A percentile compares a stretch with the other conserved stretches of the same genome.
Evolutionary conservation across 2,888 invertebrate species (phyloP).

Genomic region (Cylindroiulus punctatus): DNA sequence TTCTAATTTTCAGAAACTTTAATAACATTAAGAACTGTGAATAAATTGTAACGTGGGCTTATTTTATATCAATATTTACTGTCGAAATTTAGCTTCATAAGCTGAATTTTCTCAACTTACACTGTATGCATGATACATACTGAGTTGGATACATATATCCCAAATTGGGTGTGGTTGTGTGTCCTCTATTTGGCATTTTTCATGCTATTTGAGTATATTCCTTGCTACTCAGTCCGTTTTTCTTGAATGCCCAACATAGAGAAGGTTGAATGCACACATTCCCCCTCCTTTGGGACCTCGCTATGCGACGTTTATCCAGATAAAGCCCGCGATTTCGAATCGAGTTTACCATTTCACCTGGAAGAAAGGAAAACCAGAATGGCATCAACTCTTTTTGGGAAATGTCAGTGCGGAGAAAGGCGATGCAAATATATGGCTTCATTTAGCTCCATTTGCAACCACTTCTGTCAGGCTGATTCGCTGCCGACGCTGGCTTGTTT

Average conservation of each 20-base stretch:
- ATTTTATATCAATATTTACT: too few relatives aligned
- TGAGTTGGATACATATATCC: too few relatives aligned
- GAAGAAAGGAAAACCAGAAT: slow-evolving; percentile 10
- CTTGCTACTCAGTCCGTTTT: not conserved
- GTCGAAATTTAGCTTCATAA: too few relatives aligned
- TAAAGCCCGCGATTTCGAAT: not conserved
- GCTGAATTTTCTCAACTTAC: too few relatives aligned
- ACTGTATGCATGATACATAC: too few relatives aligned
- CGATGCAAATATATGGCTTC: slow-evolving; percentile 4
- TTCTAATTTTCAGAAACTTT: too few relatives aligned
- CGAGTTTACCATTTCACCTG: slow-evolving; percentile 10
- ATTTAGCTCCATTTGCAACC: not conserved
- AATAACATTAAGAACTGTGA: too few relatives aligned
- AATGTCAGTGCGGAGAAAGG: not conserved
- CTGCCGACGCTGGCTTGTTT: not conserved
- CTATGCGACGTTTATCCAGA: not conserved
- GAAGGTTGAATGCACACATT: not conserved
- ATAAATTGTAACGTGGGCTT: too few relatives aligned
- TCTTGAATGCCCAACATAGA: slow-evolving; percentile 3
- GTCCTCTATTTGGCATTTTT: not conserved
- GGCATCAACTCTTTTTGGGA: not conserved
- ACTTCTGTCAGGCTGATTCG: slow-evolving; percentile 12
- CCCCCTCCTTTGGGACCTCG: not conserved
- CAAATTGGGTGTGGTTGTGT: too few relatives aligned
- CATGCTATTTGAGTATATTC: not conserved